phyloP scores from a whole-genome alignment of 2,888 invertebrate genomes.

The Drosophila emarginata region DNA sequence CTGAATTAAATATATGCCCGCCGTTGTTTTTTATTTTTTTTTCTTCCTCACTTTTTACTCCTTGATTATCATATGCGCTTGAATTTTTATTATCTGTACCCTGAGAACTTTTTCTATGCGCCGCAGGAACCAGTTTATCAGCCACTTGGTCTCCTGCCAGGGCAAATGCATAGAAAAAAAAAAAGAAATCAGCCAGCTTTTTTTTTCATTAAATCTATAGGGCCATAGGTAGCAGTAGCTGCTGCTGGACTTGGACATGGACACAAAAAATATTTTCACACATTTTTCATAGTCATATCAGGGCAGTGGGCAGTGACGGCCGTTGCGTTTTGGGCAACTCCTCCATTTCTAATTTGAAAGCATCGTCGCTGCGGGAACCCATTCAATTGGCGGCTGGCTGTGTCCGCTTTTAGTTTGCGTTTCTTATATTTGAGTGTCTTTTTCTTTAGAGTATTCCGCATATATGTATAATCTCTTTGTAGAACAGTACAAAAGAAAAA shows the following conservation, averaged over 20 bases:
- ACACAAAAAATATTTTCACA: conserved; percentile 80
- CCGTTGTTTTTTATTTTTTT: conserved; percentile 47
- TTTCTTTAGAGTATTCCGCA: conserved; percentile 24
- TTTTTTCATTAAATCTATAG: conserved; percentile 63
- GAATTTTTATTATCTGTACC: conserved; percentile 81
- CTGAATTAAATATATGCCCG: conserved; percentile 70
- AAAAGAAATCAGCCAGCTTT: conserved; percentile 48
- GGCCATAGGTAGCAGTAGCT: conserved; percentile 46
- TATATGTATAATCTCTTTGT: conserved; percentile 34
- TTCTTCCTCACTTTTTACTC: conserved; percentile 39
- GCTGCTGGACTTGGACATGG: conserved; percentile 41
- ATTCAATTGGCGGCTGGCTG: conserved; percentile 41
- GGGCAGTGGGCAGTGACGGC: conserved; percentile 71
- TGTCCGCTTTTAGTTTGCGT: conserved; percentile 32
- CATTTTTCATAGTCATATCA: conserved; percentile 80
- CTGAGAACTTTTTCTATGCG: conserved; percentile 82
- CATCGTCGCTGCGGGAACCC: conserved; percentile 50
- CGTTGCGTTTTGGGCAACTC: conserved; percentile 71
- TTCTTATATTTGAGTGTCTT: conserved; percentile 26
- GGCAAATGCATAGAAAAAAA: conserved; percentile 44
- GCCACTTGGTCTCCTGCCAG: conserved; percentile 74
- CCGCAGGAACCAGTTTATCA: conserved; percentile 68
- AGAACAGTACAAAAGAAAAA: conserved; percentile 57
- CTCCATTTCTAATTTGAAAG: conserved; percentile 60
- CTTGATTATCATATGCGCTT: conserved; percentile 79